Conservation (phyloP, 2,113 vertebrate species). For the Takifugu flavidus region DNA sequence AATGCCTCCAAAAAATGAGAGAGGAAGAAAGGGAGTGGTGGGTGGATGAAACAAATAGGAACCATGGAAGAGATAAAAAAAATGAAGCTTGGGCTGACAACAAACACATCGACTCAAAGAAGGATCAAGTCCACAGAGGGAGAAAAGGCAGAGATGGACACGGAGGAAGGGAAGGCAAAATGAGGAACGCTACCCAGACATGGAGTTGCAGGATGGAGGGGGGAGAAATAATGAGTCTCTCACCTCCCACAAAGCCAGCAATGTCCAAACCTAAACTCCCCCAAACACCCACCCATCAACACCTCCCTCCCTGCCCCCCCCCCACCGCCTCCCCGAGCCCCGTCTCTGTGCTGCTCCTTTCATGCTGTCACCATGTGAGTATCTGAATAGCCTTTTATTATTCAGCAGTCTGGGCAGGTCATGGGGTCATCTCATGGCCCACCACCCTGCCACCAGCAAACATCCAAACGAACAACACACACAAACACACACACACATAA, state of each 20-base stretch:
- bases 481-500: conserved; percentile 15
- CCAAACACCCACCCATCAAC: neutral
- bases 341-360: conserved; percentile 55
- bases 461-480: conserved; percentile 45
- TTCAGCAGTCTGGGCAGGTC: conserved; percentile 69
- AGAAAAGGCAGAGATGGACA: conserved; percentile 23
- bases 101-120: conserved; percentile 39
- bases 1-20: neutral
- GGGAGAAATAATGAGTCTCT: conserved; percentile 59
- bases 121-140: conserved; percentile 16
- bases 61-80: conserved; percentile 6
- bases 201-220: conserved; percentile 12
- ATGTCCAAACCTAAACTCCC: conserved; percentile 28
- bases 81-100: conserved; percentile 47
- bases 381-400: conserved; percentile 73
- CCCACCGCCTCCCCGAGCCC: neutral
- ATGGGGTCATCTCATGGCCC: conserved; percentile 50
- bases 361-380: conserved; percentile 62
- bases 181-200: conserved; percentile 30
- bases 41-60: conserved; percentile 49
- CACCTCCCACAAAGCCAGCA: conserved; percentile 69
- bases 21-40: conserved; percentile 13
- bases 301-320: neutral
- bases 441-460: conserved; percentile 67
- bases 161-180: conserved; percentile 25